Conservation (phyloP, 2,113 vertebrate genomes). For the Lamprotornis superbus region DNA sequence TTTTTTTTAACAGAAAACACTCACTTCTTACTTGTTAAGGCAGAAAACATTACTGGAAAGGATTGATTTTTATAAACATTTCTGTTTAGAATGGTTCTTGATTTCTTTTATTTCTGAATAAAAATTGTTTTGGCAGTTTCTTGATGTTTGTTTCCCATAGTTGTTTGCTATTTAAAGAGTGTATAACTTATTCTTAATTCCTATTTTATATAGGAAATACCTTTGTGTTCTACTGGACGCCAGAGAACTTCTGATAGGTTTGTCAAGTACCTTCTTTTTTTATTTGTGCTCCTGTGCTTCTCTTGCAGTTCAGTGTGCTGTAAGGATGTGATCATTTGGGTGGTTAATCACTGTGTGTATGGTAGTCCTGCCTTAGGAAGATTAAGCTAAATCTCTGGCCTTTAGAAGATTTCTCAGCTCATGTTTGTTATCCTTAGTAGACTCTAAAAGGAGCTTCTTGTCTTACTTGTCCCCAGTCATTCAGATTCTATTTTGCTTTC, state of each 20-base stretch:
- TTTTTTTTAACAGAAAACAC: background rate
- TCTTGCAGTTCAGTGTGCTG: background rate
- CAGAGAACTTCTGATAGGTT: constrained; percentile 85
- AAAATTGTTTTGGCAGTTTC: background rate
- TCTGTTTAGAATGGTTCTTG: background rate
- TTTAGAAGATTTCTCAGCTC: background rate
- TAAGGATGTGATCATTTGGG: background rate
- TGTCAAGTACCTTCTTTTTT: background rate
- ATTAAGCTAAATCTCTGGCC: background rate
- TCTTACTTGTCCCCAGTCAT: background rate
- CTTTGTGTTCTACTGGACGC: constrained; percentile 74
- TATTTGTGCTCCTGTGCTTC: background rate
- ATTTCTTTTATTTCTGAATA: background rate
- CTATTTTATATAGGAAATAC: constrained; percentile 80
- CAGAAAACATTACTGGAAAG: background rate
- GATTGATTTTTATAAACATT: background rate
- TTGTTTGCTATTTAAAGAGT: background rate
- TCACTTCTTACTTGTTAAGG: background rate
- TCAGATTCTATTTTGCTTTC: background rate
- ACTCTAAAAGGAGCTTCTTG: background rate
- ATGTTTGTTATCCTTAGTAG: background rate
- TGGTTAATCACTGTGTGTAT: background rate
- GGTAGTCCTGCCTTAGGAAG: background rate
- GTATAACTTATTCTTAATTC: background rate
- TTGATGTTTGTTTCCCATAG: background rate